A percentile compares a stretch with the other conserved stretches of the same genome.
Conservation (phyloP, 2,113 vertebrate genomes). For the Aldabrachelys gigantea region DNA sequence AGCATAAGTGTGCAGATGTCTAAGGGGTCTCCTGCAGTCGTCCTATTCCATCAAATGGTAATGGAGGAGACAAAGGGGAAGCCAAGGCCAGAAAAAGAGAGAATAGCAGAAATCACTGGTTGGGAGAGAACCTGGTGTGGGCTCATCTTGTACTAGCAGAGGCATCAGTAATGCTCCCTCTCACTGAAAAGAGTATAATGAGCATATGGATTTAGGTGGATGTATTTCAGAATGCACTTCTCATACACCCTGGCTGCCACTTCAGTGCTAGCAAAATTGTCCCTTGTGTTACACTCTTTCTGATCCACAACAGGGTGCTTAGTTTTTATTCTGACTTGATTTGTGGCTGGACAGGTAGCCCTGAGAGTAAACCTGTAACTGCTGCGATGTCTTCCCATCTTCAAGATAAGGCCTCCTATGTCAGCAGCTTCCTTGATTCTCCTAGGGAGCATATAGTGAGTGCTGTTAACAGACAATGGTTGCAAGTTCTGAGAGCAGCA, state of each 20-base stretch:
- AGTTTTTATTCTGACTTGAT: slow-evolving; percentile 30
- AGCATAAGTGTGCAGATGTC: background rate
- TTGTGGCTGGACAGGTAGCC: background rate
- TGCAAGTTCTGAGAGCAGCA: background rate
- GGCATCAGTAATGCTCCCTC: background rate
- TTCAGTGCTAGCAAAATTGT: background rate
- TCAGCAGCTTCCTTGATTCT: fast-evolving
- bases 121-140: background rate
- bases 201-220: background rate
- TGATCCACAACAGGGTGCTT: background rate
- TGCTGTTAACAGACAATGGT: fast-evolving
- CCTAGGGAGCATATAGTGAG: no score
- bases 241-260: background rate
- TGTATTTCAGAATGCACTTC: background rate
- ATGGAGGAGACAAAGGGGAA: background rate
- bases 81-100: background rate
- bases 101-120: fast-evolving
- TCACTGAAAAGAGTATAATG: background rate
- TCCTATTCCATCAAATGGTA: background rate
- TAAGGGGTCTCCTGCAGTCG: background rate
- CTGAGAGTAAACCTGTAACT: background rate
- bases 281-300: background rate
- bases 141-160: background rate
- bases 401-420: background rate
- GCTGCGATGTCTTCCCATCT: background rate